A percentile compares a stretch with the other conserved stretches of the same genome.
Evolutionary conservation across 2,888 invertebrate species (phyloP).

Genomic region (Cantharis lateralis): DNA sequence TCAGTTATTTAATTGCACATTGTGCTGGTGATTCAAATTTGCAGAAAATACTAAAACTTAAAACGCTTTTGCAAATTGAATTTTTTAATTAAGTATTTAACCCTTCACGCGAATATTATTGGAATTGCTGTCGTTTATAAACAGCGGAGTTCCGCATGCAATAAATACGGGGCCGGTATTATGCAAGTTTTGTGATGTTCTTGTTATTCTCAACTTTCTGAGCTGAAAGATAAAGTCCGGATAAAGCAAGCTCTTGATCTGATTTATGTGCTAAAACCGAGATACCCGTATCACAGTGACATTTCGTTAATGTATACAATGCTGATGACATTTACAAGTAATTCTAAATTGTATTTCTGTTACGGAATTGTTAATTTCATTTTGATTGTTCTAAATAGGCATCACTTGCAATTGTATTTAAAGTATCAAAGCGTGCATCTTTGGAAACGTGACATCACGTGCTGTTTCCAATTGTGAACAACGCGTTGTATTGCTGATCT

Average conservation of each 20-base stretch:
- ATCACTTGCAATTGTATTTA: constrained; percentile 9
- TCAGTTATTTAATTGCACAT: not conserved
- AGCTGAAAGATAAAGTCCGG: not conserved
- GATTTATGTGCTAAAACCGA: not conserved
- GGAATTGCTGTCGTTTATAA: too few species aligned
- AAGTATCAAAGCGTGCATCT: constrained; percentile 32
- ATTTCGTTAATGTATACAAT: not conserved
- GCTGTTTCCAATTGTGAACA: constrained; percentile 25
- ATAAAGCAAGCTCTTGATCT: not conserved
- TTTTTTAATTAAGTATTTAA: too few species aligned
- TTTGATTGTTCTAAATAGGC: constrained; percentile 4
- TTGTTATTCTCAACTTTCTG: not conserved
- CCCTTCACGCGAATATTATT: too few species aligned
- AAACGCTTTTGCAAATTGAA: not conserved
- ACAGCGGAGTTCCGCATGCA: not conserved
- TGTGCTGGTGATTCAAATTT: not conserved
- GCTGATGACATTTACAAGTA: not conserved
- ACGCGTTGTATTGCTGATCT: constrained; percentile 12
- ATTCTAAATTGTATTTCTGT: not conserved
- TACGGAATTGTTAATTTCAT: not conserved
- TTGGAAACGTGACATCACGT: constrained; percentile 30
- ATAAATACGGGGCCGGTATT: not conserved
- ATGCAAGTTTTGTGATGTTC: not conserved
- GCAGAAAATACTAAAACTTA: not conserved
- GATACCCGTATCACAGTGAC: not conserved